Base-by-base conservation (phyloP, 1,140 invertebrate genomes). In the Zaprionus nigranus region DNA sequence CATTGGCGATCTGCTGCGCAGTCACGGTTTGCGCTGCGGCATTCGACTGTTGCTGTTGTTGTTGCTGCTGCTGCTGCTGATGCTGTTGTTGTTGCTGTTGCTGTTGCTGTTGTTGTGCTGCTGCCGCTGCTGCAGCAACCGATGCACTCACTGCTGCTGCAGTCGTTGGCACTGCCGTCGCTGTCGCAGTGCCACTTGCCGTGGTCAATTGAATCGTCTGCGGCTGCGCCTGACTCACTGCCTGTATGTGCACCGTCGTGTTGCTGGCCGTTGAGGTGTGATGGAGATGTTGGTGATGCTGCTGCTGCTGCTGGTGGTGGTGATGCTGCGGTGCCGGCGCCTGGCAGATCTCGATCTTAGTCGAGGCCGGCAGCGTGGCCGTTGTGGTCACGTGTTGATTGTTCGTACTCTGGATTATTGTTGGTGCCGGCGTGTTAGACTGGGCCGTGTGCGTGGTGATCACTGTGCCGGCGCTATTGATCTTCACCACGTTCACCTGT, bases 1-100 rank as follows among this genome's bases (percentile, higher is more conserved):
- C 95, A 91, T 95, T 94, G 74, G 94, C 92, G 60, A 94, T 93
- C 74, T 94, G 94, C 87, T 94, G 94, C 34, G 93, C 93, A 70
- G 94, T 85, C 57, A 84, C 78, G n/a, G 88, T 82, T 60, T 91
- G 83, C 15, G 46, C 22, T 24, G 75, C 70, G 22, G 78, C 66
- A 58, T 78, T 79, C 36, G 68, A 64, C 40, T 71, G 68, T 51
- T 72, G 78, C 51, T 78, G 76, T n/a, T 69, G 65, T 12, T 78
- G 76, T 1, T 75, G 76, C 3, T 78, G 75, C 3, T 57, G 53
- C n/a, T 66, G 64, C 3, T 66, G 64, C 5, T 73, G 69, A 13
- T 71, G 93, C 87, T 93, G 92, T 91, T 26, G 26, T 7, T 28
- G 28, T 28, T 28, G 28, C 7, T 28, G n/a, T n/a, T n/a, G 28